Percentiles rank a stretch among this genome's conserved stretches.
Conservation (phyloP, 1,140 invertebrate species). For the Teleogryllus occipitalis region DNA sequence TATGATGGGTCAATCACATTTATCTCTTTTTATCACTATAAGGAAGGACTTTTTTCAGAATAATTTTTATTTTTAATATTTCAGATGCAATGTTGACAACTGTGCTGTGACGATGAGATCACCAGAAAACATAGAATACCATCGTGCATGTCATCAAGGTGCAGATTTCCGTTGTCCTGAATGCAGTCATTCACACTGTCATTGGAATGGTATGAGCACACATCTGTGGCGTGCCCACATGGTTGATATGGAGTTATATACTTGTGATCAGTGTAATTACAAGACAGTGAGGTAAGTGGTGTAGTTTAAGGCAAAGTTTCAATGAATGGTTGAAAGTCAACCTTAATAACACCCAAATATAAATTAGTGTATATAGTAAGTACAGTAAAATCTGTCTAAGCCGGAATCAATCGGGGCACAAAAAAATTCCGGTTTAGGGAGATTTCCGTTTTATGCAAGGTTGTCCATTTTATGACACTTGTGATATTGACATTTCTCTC, state of each 20-base stretch:
- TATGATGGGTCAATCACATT: too few relatives aligned
- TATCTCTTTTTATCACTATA: not conserved
- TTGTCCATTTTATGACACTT: too few relatives aligned
- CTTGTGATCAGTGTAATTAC: slow-evolving; percentile 54
- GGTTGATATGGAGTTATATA: slow-evolving; percentile 66
- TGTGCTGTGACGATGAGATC: slow-evolving; percentile 40
- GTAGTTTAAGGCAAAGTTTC: too few relatives aligned
- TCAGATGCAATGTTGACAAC: slow-evolving; percentile 31
- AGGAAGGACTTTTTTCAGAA: not conserved
- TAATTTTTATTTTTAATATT: not conserved
- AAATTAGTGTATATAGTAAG: too few relatives aligned
- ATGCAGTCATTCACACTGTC: slow-evolving; percentile 44
- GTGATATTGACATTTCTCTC: too few relatives aligned
- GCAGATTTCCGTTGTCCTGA: slow-evolving; percentile 54
- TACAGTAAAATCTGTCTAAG: too few relatives aligned
- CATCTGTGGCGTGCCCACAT: slow-evolving; percentile 69
- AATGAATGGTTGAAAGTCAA: too few relatives aligned
- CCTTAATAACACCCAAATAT: too few relatives aligned
- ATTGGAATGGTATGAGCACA: slow-evolving; percentile 54
- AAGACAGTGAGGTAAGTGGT: slow-evolving; percentile 45
- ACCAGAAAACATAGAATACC: slow-evolving; percentile 42
- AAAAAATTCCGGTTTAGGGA: too few relatives aligned
- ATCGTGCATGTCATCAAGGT: slow-evolving; percentile 52
- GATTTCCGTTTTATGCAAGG: too few relatives aligned
- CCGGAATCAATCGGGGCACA: too few relatives aligned